These are phyloP conservation scores for Ibidorhyncha struthersii DNA, from an alignment of 2,113 vertebrate species.

Conservation along the genomic window DNA sequence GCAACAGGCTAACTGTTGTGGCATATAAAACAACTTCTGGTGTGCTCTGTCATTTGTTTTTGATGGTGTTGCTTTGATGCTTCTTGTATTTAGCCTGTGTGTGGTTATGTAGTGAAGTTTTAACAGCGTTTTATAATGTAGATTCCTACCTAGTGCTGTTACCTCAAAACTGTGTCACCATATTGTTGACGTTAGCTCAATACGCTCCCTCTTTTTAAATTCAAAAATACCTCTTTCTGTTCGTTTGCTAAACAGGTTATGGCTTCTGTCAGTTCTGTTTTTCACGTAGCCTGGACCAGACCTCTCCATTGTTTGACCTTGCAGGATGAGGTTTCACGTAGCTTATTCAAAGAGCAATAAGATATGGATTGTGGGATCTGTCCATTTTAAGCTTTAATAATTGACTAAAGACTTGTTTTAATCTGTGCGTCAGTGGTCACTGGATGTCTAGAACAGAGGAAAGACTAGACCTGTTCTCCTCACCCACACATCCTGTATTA, in stretches of 20 bases:
- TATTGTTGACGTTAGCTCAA: background rate
- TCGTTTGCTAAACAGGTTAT: background rate
- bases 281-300: background rate
- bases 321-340: background rate
- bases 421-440: background rate
- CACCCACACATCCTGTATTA: background rate
- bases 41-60: too few relatives aligned
- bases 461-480: background rate
- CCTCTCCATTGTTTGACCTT: background rate
- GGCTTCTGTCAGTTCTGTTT: background rate
- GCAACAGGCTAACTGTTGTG: background rate
- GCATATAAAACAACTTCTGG: background rate
- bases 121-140: fast-evolving
- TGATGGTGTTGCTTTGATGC: background rate
- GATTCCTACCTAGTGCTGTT: background rate
- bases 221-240: background rate
- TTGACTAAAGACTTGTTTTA: background rate
- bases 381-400: background rate
- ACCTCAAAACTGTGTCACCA: background rate
- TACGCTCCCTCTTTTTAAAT: background rate
- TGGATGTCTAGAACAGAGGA: background rate
- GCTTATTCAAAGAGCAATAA: background rate
- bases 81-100: background rate
- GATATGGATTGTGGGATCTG: background rate
- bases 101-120: background rate